Conservation (phyloP, 2,113 vertebrate species). For the Daboia siamensis region DNA sequence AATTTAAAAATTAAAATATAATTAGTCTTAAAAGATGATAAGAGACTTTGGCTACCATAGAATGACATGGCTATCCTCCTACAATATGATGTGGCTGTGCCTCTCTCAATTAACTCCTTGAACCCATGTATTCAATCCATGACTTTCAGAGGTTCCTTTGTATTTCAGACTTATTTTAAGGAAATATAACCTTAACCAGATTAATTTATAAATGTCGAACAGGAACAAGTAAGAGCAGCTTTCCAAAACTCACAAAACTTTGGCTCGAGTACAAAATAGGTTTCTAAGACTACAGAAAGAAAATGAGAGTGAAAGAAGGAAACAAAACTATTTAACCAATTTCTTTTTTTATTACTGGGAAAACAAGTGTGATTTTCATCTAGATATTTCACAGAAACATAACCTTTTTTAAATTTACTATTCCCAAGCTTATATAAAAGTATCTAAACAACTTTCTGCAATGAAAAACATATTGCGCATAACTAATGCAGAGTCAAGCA, state of each 20-base stretch:
- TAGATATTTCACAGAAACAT: constrained; percentile 25
- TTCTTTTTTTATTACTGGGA: constrained; percentile 37
- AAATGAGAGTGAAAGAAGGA: constrained; percentile 36
- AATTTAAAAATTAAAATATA: not conserved
- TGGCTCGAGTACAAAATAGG: constrained; percentile 51
- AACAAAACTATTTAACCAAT: constrained; percentile 19
- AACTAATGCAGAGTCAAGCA: not conserved
- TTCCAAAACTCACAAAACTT: constrained; percentile 62
- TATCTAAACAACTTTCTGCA: not conserved
- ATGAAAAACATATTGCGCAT: not conserved
- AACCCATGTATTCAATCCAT: not conserved
- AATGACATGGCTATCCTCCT: not conserved
- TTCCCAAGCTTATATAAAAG: not conserved
- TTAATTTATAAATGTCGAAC: constrained; percentile 50
- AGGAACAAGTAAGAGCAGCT: constrained; percentile 30
- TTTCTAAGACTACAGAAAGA: constrained; percentile 53
- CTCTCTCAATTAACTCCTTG: not conserved
- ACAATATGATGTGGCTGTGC: not conserved
- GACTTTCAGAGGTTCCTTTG: constrained; percentile 26
- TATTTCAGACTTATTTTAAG: constrained; percentile 46
- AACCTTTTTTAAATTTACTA: fast-evolving
- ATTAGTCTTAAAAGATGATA: not conserved
- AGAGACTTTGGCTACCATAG: not conserved
- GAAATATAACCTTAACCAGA: constrained; percentile 36
- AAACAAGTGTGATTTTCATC: constrained; percentile 47